phyloP scores from a whole-genome alignment of 2,888 invertebrate genomes.

The Helobdella robusta region DNA sequence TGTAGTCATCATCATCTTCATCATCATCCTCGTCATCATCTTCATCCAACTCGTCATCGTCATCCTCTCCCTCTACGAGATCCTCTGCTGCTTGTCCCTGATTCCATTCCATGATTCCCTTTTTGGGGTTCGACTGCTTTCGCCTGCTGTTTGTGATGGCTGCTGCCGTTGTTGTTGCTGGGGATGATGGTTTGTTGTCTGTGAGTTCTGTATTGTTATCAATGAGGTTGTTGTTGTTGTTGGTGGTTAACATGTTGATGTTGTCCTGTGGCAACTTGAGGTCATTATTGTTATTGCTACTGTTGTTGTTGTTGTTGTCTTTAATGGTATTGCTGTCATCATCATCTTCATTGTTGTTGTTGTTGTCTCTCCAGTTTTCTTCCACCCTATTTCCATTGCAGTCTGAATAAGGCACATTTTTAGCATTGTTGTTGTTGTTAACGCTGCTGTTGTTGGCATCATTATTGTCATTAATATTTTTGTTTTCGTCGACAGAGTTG shows the following conservation, averaged over 20 bases:
- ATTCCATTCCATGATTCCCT: slow-evolving; percentile 15
- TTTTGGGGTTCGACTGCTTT: slow-evolving; percentile 24
- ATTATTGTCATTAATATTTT: not conserved
- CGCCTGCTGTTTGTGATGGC: slow-evolving; percentile 7
- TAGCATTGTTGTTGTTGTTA: not conserved
- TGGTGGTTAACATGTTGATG: no score
- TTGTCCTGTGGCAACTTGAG: not conserved
- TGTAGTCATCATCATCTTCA: no score
- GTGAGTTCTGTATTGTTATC: no score
- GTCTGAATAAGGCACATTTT: not conserved
- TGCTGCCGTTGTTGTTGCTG: no score
- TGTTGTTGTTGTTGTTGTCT: not conserved
- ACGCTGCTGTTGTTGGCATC: not conserved
- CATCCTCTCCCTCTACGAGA: not conserved
- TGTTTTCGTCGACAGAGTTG: not conserved
- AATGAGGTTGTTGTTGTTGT: no score
- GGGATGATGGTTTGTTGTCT: no score
- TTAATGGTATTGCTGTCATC: not conserved
- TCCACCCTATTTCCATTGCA: no score
- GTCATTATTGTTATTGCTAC: not conserved
- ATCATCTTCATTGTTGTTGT: not conserved
- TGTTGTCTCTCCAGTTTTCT: not conserved
- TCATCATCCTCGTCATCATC: not conserved
- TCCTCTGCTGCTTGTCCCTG: not conserved
- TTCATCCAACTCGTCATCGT: not conserved